Base-by-base conservation (phyloP, 2,888 invertebrate genomes). In the Tanypteryx hageni region DNA sequence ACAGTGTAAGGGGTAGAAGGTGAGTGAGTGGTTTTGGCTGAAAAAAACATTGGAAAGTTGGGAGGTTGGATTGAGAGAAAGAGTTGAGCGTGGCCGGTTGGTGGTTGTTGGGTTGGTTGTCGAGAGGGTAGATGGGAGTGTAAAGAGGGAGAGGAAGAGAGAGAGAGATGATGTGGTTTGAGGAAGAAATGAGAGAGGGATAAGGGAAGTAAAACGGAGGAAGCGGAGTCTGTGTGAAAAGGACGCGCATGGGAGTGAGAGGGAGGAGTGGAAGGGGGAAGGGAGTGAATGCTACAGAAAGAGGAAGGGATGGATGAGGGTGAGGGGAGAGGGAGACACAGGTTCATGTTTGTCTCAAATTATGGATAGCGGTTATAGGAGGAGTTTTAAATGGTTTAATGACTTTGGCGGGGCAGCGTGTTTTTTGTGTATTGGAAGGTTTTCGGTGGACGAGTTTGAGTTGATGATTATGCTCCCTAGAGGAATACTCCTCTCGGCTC, bases 351-450 rank as follows among this genome's bases (percentile, higher is more conserved):
- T 68, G 22, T n/a, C 68, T 7, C 9, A 44, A 44, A 44, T 44
- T 44, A 5, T 68, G 18, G 68, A n/a, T 9, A 68, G 68, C 68
- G n/a, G 68, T 68, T 68, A 22, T n/a, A 68, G 68, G 68, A 68
- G 68, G 18, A 68, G n/a, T 68, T 68, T 11, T 18, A 22, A 68
- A 68, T 68, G 68, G 68, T 68, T 68, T 68, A 68, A 68, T 68
- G 68, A 68, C 68, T 68, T 68, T n/a, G 68, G 68, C 68, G 22
- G 68, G 68, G 22, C 18, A 18, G 18, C 18, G 68, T 68, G 68
- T 22, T n/a, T 44, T 68, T 68, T 68, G 68, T 68, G 68, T 68
- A 22, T 68, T n/a, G 68, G 68, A 68, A 68, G 68, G n/a, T n/a
- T 68, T 22, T 16, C 68, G 68, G n/a, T n/a, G 18, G n/a, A 22